Percentiles rank a stretch among this genome's conserved stretches.
These are phyloP conservation scores for Agapornis roseicollis DNA, from an alignment of 2,113 vertebrate genomes.

Conservation along the genomic window DNA sequence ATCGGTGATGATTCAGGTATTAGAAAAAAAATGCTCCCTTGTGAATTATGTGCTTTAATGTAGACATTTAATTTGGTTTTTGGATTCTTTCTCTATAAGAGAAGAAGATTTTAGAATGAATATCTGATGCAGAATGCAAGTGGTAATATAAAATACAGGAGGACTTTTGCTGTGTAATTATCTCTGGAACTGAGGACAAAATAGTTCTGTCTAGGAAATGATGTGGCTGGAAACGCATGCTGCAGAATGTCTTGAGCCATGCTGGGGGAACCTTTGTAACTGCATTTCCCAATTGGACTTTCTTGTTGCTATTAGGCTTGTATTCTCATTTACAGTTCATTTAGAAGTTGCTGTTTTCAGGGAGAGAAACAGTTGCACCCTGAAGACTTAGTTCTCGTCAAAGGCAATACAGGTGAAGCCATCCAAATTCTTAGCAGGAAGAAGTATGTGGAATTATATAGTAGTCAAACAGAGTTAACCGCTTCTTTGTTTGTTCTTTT, in stretches of 20 bases:
- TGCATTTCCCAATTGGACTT: neutral
- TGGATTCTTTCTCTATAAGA: neutral
- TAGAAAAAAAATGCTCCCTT: neutral
- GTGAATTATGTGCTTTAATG: neutral
- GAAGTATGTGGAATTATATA: neutral
- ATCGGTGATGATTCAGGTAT: neutral
- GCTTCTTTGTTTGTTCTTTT: neutral
- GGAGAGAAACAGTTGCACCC: neutral
- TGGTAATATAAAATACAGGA: neutral
- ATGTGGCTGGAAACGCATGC: neutral
- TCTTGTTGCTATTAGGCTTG: neutral
- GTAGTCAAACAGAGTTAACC: neutral
- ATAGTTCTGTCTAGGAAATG: neutral
- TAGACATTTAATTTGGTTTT: neutral
- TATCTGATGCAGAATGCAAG: neutral
- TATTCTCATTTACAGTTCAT: neutral
- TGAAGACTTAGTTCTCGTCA: conserved; percentile 18
- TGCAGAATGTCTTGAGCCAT: neutral
- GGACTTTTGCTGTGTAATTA: neutral
- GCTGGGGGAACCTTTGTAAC: neutral
- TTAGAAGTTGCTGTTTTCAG: neutral
- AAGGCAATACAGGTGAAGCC: neutral
- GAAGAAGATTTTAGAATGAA: neutral
- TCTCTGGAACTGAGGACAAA: neutral
- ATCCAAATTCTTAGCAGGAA: neutral